Base-by-base conservation (phyloP, 2,888 invertebrate species). In the Drosophila rubida region DNA sequence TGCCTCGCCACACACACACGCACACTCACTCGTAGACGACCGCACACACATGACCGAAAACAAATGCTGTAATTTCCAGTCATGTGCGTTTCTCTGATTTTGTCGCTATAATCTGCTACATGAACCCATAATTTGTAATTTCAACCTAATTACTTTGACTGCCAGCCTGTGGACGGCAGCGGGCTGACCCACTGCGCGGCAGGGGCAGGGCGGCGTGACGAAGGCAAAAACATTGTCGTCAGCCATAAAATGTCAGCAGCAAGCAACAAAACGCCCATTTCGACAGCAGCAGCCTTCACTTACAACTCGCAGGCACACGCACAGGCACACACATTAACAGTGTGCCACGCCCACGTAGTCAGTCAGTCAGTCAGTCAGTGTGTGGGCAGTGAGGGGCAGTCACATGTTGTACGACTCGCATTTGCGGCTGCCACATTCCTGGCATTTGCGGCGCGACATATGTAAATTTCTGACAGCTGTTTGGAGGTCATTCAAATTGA, bases 61-160 rank as follows among this genome's bases (percentile, higher is more conserved):
- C 71, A 84, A 80, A 70, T 72, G 82, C 74, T 75, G 71, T 74
- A 72, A 78, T 74, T 72, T 77, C 60, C 57, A 75, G 69, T 37
- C 75, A 73, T 80, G 74, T 78, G 69, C 62, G 72, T 72, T 80
- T 62, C 73, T 75, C 78, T 71, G 75, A 84, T 74, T 80, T 83
- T 88, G 82, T 83, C 68, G 78, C 81, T 81, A 84, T 88, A 85
- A 88, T 82, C 88, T 85, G 78, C 63, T 75, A 79, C 80, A 87
- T 89, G 80, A 85, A 89, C 82, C 85, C 77, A 87, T 87, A 86
- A 88, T 86, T 86, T 86, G 88, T 88, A 89, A 89, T 82, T 86
- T 88, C 88, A 89, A 83, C 86, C 88, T 87, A 89, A 89, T 89
- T 88, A 85, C 80, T 87, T 81, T 68, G 75, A 60, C 65, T 62